Evolutionary conservation across 1,140 invertebrate species (phyloP).

Genomic region (Bursaphelenchus mucronatus): DNA sequence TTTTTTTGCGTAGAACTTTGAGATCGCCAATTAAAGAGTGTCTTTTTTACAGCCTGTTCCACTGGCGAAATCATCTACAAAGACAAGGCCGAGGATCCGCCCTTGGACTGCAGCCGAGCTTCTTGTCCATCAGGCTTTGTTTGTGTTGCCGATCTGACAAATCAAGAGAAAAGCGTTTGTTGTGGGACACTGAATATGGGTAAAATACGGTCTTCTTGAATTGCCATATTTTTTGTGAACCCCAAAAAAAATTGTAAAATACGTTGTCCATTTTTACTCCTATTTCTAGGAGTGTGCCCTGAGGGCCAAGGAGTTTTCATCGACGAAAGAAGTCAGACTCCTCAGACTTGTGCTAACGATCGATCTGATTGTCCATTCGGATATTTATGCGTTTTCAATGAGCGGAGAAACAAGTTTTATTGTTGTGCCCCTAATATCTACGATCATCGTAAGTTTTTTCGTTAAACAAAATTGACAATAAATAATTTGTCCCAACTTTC

Average conservation of each 20-base stretch:
- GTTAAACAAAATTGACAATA: too few relatives aligned
- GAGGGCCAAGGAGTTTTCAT: constrained; percentile 28
- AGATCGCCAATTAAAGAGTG: too few relatives aligned
- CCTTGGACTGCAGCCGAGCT: constrained; percentile 25
- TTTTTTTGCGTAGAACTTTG: too few relatives aligned
- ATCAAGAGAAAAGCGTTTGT: constrained; percentile 19
- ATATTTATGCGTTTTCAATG: constrained; percentile 29
- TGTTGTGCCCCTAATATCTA: constrained; percentile 29
- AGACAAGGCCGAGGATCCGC: constrained; percentile 9
- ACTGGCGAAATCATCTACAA: constrained; percentile 28
- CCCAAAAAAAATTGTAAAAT: too few relatives aligned
- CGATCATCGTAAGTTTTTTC: constrained; percentile 23
- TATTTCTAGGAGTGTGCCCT: constrained; percentile 22
- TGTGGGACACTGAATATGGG: constrained; percentile 29
- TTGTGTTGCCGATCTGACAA: constrained; percentile 30
- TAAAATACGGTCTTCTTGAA: not conserved
- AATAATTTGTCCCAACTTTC: constrained; percentile 4
- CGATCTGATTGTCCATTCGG: constrained; percentile 24
- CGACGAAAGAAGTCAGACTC: constrained; percentile 29
- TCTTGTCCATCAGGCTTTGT: constrained; percentile 25
- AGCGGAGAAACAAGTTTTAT: constrained; percentile 25
- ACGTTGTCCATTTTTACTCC: too few relatives aligned
- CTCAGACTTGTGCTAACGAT: constrained; percentile 17
- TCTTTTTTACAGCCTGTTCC: constrained; percentile 25
- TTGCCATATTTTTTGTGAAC: too few relatives aligned